Evolutionary conservation across 1,140 invertebrate species (phyloP).

Genomic region (Drosophila eugracilis): DNA sequence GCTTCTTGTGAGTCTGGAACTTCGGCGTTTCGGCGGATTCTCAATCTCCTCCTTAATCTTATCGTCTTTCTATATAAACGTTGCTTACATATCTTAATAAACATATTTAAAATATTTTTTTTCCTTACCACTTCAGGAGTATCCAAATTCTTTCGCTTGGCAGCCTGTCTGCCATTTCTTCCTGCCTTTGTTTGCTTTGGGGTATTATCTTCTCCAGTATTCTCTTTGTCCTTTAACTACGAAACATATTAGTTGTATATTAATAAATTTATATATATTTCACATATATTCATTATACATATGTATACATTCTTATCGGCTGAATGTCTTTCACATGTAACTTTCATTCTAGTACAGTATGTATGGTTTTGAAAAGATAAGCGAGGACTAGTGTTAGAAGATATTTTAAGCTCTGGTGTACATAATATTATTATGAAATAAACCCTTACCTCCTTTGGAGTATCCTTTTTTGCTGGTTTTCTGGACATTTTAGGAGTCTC

Average conservation of each 20-base stretch:
- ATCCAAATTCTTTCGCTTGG: constrained; percentile 52
- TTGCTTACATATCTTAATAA: background rate
- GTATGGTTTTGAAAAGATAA: background rate
- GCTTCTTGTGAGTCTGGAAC: constrained; percentile 63
- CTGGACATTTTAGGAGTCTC: constrained; percentile 20
- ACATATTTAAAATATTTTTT: too few species aligned
- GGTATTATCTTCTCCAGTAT: constrained; percentile 22
- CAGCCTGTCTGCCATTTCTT: constrained; percentile 1
- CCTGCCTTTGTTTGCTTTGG: constrained; percentile 22
- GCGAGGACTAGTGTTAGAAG: background rate
- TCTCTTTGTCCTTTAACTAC: constrained; percentile 34
- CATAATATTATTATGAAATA: background rate
- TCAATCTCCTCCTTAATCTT: constrained; percentile 48
- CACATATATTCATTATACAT: too few species aligned
- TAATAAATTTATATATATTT: too few species aligned
- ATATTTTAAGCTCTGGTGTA: too few species aligned
- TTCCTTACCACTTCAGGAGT: constrained; percentile 59
- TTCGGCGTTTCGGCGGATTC: constrained; percentile 78
- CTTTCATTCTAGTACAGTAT: too few species aligned
- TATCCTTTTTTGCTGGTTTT: constrained; percentile 9
- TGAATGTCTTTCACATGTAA: too few species aligned
- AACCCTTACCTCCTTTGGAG: background rate
- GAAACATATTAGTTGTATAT: background rate
- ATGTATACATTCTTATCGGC: too few species aligned
- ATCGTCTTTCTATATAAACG: constrained; percentile 30